Base-by-base conservation (phyloP, 2,888 invertebrate genomes). In the Noctua janthe region DNA sequence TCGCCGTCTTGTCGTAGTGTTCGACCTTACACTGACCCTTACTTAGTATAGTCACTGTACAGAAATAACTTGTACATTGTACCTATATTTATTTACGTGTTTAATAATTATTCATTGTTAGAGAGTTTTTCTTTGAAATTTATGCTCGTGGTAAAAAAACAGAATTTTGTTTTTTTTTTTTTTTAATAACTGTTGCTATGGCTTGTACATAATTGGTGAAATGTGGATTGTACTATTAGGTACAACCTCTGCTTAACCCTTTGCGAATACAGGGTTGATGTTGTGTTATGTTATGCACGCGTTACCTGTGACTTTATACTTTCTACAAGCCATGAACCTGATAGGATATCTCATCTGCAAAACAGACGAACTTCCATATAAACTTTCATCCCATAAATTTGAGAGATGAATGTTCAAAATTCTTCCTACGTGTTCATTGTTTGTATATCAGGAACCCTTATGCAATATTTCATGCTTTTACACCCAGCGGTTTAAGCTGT, bases 21-120 rank as follows among this genome's bases (percentile, higher is more conserved):
- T 64, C 67, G 82, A 87, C 87, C 87, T 87, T 80, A 84, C 2
- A 23, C 56, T 84, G 84, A 84, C 87, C 84, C 80, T 51, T 64
- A 69, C 70, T 76, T 77, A 49, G 64, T 47, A 35, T 17, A 74
- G 67, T 64, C 73, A 71, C 29, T 64, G 49, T 75, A 82, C 71
- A 83, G 43, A 87, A 85, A 88, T 75, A 81, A 74, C 82, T 77
- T 73, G 74, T 5, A 88, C 81, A 66, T 85, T 87, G 75, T 64
- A 84, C 49, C 51, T 62, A 23, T 59, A 39, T 43, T 66, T 74
- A 64, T 64, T 62, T 39, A 78, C 39, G 15, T 67, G 51, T 70
- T 64, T 64, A 66, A 75, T 76, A 35, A 75, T 76, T 49, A 66
- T 54, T 67, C 5, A 56, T 54, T 74, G 6, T 47, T 66, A 11